These are phyloP conservation scores for Tarsius wallacei DNA, from an alignment of 2,797 vertebrate genomes.

Conservation along the genomic window DNA sequence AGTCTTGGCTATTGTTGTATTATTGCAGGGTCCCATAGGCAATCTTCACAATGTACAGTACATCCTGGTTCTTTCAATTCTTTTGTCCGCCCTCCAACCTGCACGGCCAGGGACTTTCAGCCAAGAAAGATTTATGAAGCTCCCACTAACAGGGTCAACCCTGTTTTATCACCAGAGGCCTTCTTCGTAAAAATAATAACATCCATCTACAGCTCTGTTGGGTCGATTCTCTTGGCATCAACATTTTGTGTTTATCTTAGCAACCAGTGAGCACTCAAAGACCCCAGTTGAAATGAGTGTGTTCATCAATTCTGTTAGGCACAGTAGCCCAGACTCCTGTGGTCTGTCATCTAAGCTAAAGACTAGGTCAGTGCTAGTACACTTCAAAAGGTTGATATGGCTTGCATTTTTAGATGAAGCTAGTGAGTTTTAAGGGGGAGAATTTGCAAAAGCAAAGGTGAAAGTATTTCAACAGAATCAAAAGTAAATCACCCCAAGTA, in stretches of 20 bases:
- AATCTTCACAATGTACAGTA: slow-evolving; percentile 92
- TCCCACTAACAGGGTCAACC: slow-evolving; percentile 92
- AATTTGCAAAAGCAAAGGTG: slow-evolving; percentile 35
- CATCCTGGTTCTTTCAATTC: slow-evolving; percentile 96
- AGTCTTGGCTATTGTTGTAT: slow-evolving; percentile 95
- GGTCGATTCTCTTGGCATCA: slow-evolving; percentile 91
- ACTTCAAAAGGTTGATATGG: slow-evolving; percentile 71
- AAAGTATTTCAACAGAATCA: not conserved
- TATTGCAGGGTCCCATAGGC: slow-evolving; percentile 95
- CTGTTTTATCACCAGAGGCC: slow-evolving; percentile 93
- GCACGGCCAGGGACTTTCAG: slow-evolving; percentile 95
- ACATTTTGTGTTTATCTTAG: slow-evolving; percentile 94
- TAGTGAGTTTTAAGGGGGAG: slow-evolving; percentile 32
- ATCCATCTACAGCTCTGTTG: slow-evolving; percentile 92
- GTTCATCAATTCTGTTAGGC: slow-evolving; percentile 84
- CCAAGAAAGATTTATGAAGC: slow-evolving; percentile 97
- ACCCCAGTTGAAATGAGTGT: slow-evolving; percentile 57
- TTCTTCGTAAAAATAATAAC: slow-evolving; percentile 96
- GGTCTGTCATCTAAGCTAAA: slow-evolving; percentile 86
- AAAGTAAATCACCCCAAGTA: not conserved
- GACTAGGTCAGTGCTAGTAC: slow-evolving; percentile 68
- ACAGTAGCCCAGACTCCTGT: slow-evolving; percentile 87
- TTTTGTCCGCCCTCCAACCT: slow-evolving; percentile 95
- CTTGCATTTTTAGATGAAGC: slow-evolving; percentile 45
- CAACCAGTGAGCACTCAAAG: slow-evolving; percentile 90